Evolutionary conservation across 2,113 vertebrate species (phyloP), one percentile per base, ranked within the genome.

Genomic region (Notarius lentiginosus): DNA sequence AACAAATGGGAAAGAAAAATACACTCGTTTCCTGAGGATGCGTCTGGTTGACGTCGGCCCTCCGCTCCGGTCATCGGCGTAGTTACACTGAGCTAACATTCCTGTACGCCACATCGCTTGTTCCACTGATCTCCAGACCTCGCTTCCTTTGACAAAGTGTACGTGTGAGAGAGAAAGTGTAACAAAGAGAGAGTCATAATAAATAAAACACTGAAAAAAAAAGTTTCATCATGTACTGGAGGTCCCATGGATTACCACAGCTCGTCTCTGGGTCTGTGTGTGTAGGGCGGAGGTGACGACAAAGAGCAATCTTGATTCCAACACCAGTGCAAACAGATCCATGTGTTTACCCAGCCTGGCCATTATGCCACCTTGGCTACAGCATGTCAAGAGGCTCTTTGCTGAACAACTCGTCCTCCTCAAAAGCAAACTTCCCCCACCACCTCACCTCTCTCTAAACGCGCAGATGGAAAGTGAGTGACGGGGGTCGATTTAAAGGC

Each of bases 141-240:
- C 66, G 88, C 92, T 94, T 94, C 93, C 94, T 91, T 93, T 92
- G 56, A 79, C 89, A 91, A 91, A 93, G 88, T 92, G 41, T 47
- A 61, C 14, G 2, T 24, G 20, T 41, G 34, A 77, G 41, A 34
- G 58, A 83, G 58, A 68, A n/a, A 68, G 72, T n/a, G 14, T 9
- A 61, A 51, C 75, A 60, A 49, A 82, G 4, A 47, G 24, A 76
- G 60, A 55, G 58, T 51, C n/a, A 75, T 49, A 61, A 7, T 66
- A 68, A 83, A 53, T 14, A 68, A 41, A 83, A 70, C 75, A 30
- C 84, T 79, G 60, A 30, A 30, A 30, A n/a, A n/a, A 47, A 79
- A 80, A 11, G 61, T 80, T 70, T 22, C 17, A 1, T 80, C 51
- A 60, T 79, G 63, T 27, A 53, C 51, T 70, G 34, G 77, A 24